Evolutionary conservation across 1,140 invertebrate species (phyloP).

Genomic region (Tenebrio molitor): DNA sequence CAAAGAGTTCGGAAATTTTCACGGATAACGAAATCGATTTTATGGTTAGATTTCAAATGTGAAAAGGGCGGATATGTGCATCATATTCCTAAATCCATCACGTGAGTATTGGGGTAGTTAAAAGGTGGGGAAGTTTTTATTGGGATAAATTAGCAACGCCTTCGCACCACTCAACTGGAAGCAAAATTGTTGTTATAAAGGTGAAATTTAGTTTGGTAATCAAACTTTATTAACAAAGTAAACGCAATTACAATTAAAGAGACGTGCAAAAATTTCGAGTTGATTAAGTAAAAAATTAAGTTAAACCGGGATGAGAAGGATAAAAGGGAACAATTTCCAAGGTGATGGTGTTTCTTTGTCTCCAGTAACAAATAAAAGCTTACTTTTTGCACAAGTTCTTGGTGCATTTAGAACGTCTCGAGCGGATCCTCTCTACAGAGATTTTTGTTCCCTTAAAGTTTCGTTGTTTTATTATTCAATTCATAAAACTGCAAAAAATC

Average conservation of each 20-base stretch:
- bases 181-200: too few relatives aligned
- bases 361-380: neutral
- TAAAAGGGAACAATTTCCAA: neutral
- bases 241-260: neutral
- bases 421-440: neutral
- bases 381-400: neutral
- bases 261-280: neutral
- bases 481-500: neutral
- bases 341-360: neutral
- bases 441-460: too few relatives aligned
- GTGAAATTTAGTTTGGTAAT: too few relatives aligned
- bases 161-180: too few relatives aligned
- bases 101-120: too few relatives aligned
- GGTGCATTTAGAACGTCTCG: neutral
- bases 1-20: neutral
- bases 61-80: neutral
- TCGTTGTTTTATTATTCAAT: conserved; percentile 6
- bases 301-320: conserved; percentile 1
- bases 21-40: conserved; percentile 4
- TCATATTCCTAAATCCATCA: conserved; percentile 1
- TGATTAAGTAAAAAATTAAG: neutral
- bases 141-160: neutral
- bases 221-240: neutral
- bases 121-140: neutral
- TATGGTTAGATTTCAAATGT: neutral